phyloP scores from a whole-genome alignment of 2,797 vertebrate genomes.

The Delichon dasypus region DNA sequence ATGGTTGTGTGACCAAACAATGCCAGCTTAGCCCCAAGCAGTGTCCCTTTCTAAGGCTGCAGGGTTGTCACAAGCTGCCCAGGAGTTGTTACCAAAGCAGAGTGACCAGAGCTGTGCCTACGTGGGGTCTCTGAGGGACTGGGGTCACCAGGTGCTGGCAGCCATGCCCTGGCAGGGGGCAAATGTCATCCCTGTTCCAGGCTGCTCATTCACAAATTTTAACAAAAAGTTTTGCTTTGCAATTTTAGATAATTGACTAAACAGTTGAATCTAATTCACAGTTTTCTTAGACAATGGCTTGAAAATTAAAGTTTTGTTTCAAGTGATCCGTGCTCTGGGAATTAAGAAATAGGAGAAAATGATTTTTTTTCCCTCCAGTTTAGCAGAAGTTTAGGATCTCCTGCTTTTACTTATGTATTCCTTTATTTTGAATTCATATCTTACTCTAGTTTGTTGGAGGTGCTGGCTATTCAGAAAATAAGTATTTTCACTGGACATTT shows the following conservation, averaged over 20 bases:
- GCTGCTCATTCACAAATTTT: neutral
- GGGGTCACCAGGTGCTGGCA: neutral
- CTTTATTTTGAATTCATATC: neutral
- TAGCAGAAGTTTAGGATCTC: neutral
- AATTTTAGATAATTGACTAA: slow-evolving; percentile 37
- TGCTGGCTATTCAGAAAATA: neutral
- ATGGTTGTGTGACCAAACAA: neutral
- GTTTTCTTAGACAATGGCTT: slow-evolving; percentile 42
- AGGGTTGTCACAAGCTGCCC: neutral
- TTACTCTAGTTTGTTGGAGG: neutral
- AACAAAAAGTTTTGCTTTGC: slow-evolving; percentile 58
- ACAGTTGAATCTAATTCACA: neutral
- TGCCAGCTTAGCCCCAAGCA: neutral
- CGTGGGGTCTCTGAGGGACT: neutral
- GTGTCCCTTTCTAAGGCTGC: neutral
- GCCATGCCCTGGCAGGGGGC: neutral
- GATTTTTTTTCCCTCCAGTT: accelerated
- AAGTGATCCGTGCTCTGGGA: neutral
- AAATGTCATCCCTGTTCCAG: neutral
- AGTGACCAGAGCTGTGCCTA: neutral
- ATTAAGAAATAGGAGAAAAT: neutral
- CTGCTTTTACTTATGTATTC: neutral
- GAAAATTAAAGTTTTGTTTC: neutral
- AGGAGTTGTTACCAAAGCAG: neutral
- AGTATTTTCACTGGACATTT: neutral